phyloP scores from a whole-genome alignment of 1,140 invertebrate genomes.

The Lordiphosa stackelbergi region DNA sequence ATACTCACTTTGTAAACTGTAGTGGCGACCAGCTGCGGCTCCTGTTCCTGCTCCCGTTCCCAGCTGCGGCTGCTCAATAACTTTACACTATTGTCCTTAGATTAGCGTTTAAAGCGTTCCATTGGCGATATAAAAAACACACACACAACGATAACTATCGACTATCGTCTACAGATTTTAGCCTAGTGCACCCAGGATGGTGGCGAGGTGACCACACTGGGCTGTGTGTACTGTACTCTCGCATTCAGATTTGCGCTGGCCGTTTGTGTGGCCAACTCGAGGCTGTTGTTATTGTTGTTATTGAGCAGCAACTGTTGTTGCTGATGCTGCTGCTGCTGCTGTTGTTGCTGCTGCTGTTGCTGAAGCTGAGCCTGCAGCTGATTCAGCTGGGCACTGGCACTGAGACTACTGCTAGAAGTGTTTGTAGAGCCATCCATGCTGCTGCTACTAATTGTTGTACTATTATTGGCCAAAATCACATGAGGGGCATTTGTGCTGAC shows the following conservation, averaged over 20 bases:
- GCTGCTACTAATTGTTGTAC: slow-evolving; percentile 48
- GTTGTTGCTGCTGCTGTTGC: slow-evolving; percentile 54
- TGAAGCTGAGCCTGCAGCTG: slow-evolving; percentile 59
- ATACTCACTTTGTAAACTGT: slow-evolving; percentile 71
- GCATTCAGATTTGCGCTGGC: slow-evolving; percentile 61
- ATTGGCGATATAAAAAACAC: slow-evolving; percentile 40
- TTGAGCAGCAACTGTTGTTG: slow-evolving; percentile 56
- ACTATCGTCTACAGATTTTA: neutral
- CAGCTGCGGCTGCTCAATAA: slow-evolving; percentile 26
- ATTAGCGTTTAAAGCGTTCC: slow-evolving; percentile 55
- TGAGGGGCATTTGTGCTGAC: slow-evolving; percentile 48
- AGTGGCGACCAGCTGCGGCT: slow-evolving; percentile 55
- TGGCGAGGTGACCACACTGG: slow-evolving; percentile 79
- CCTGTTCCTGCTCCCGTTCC: slow-evolving; percentile 9
- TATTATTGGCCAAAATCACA: slow-evolving; percentile 55
- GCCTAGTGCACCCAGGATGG: slow-evolving; percentile 84
- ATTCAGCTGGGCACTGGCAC: slow-evolving; percentile 37
- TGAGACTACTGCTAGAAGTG: slow-evolving; percentile 29
- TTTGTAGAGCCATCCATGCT: slow-evolving; percentile 20
- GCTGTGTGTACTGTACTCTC: slow-evolving; percentile 73
- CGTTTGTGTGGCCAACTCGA: slow-evolving; percentile 62
- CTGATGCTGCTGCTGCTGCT: slow-evolving; percentile 52
- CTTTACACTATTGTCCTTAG: slow-evolving; percentile 68
- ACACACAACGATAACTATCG: slow-evolving; percentile 18
- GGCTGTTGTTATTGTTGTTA: slow-evolving; percentile 57